A percentile compares a stretch with the other conserved stretches of the same genome.
phyloP scores from a whole-genome alignment of 2,113 vertebrate genomes.

The Chroicocephalus ridibundus region DNA sequence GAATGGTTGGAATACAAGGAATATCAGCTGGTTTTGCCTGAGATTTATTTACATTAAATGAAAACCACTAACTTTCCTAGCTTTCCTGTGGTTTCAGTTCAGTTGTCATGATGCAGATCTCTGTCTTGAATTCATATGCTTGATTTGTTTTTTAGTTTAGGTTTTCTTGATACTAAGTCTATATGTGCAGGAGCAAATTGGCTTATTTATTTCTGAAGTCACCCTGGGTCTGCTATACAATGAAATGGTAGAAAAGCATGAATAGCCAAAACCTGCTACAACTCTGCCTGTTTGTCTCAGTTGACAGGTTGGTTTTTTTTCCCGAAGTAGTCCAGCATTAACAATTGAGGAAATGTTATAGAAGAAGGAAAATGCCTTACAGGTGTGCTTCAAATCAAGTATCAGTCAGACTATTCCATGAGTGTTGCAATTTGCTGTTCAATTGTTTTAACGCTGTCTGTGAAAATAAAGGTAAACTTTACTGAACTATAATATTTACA shows the following conservation, averaged over 20 bases:
- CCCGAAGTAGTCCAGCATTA: background rate
- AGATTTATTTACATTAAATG: background rate
- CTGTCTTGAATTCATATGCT: background rate
- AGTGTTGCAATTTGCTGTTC: background rate
- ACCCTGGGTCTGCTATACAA: background rate
- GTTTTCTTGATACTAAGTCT: background rate
- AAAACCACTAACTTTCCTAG: background rate
- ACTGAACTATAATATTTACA: background rate
- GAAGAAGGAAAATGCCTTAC: background rate
- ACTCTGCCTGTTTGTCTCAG: background rate
- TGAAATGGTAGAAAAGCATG: background rate
- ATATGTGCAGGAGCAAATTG: background rate
- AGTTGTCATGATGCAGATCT: background rate
- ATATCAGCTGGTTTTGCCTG: accelerated
- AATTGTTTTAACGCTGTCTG: background rate
- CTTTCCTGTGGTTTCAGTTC: background rate
- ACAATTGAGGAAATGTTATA: background rate
- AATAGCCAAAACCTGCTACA: background rate
- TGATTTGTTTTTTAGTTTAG: background rate
- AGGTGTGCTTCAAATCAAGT: background rate
- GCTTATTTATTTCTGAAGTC: background rate
- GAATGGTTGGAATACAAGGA: background rate
- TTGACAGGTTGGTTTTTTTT: background rate
- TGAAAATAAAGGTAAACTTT: background rate
- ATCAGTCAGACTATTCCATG: background rate